Base-by-base conservation (phyloP, 2,113 vertebrate genomes). In the Pedionomus torquatus region DNA sequence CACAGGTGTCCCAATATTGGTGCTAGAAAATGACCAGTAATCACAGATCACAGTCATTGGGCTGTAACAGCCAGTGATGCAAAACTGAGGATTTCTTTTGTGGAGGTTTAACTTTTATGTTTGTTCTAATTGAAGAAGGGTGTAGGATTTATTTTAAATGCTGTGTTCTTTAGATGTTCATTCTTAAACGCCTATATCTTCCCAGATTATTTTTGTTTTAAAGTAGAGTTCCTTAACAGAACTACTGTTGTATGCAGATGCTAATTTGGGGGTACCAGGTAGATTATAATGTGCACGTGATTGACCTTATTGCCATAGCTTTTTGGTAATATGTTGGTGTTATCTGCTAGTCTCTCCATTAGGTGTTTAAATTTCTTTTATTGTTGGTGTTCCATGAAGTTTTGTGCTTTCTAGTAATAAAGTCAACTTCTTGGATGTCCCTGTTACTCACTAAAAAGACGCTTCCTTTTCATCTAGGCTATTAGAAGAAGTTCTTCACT, bases 401-500 rank as follows among this genome's bases (percentile, higher is more conserved):
- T 14, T 46, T 74, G 17, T 44, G 39, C 25, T 64, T 60, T 92
- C 26, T 24, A n/a, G 26, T 58, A 48, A 78, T 35, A 39, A 61
- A 87, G 24, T 63, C 2, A 1, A 55, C 60, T 93, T 54, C 6
- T 57, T 66, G 10, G 39, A 20, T n/a, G 33, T 83, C 12, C 49
- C 39, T 83, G n/a, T 69, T 68, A 46, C 49, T 76, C 66, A 88
- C 17, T 93, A n/a, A 35, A 85, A 51, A 17, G 21, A 19, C 31
- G 39, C 17, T 90, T 94, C 24, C 26, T 96, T 93, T 86, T 74
- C 65, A 8, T 93, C 30, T 79, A 99, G 99, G 88, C 97, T 99
- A 28, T 83, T 99, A 84, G 99, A 99, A 97, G 98, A 99, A 7
- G 97, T 99, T 83, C 98, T 99, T 46, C 96, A 94, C 11, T 99